phyloP scores from a whole-genome alignment of 1,140 invertebrate species.

The Tyrophagus putrescentiae region DNA sequence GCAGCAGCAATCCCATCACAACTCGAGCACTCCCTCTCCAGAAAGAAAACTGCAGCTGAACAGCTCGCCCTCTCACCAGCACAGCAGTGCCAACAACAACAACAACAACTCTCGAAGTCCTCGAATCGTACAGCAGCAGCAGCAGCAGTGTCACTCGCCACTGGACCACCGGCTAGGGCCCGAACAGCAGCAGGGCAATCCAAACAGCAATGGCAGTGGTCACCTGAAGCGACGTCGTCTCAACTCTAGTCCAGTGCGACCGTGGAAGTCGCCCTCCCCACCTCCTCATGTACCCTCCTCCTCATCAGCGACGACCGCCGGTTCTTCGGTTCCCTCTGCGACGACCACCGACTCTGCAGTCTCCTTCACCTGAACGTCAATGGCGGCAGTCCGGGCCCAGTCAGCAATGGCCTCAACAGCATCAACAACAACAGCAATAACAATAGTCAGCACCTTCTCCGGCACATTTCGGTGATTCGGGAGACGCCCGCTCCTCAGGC shows the following conservation, averaged over 20 bases:
- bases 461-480: slow-evolving; percentile 23
- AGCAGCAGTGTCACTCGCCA: not conserved
- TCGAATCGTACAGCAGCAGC: not conserved
- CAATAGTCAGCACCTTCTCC: slow-evolving; percentile 16
- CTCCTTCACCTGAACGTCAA: too few relatives aligned
- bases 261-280: slow-evolving; percentile 24
- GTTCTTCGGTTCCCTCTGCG: not conserved
- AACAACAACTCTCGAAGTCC: not conserved
- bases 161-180: not conserved
- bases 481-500: too few relatives aligned
- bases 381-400: too few relatives aligned
- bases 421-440: too few relatives aligned
- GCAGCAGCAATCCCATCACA: too few relatives aligned
- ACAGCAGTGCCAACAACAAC: not conserved
- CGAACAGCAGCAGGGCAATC: not conserved
- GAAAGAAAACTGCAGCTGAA: too few relatives aligned
- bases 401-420: too few relatives aligned
- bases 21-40: too few relatives aligned
- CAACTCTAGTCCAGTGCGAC: slow-evolving; percentile 24
- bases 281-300: slow-evolving; percentile 2
- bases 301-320: not conserved
- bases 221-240: slow-evolving; percentile 18
- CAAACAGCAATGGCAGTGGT: not conserved
- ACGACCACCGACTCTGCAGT: not conserved
- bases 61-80: not conserved